Evolutionary conservation across 2,888 invertebrate species (phyloP).

Genomic region (Miltochrista miniata): DNA sequence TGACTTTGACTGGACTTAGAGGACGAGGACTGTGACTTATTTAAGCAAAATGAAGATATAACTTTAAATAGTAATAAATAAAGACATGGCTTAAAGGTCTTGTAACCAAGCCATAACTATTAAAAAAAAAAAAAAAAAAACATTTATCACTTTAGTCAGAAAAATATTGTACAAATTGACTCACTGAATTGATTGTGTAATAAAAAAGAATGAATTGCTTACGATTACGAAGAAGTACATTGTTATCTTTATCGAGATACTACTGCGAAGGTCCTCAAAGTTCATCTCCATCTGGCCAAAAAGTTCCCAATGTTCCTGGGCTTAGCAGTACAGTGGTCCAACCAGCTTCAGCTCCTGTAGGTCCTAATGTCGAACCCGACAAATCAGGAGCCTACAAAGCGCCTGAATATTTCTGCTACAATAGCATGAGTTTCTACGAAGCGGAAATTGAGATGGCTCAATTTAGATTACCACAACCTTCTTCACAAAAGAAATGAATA

Average conservation of each 20-base stretch:
- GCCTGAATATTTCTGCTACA: slow-evolving; percentile 94
- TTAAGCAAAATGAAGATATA: no score
- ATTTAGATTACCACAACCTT: slow-evolving; percentile 91
- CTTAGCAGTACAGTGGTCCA: slow-evolving; percentile 85
- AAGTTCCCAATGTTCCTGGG: slow-evolving; percentile 83
- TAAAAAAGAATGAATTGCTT: slow-evolving; percentile 38
- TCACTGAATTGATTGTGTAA: slow-evolving; percentile 51
- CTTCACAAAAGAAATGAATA: slow-evolving; percentile 65
- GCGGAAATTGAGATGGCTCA: slow-evolving; percentile 94
- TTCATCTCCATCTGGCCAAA: slow-evolving; percentile 29
- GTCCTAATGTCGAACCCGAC: slow-evolving; percentile 86
- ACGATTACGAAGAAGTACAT: slow-evolving; percentile 25
- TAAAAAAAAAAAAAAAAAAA: no score
- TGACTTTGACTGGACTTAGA: no score
- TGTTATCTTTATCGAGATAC: slow-evolving; percentile 44
- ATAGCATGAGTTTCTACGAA: slow-evolving; percentile 90
- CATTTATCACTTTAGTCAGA: no score
- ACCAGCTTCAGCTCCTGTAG: slow-evolving; percentile 83
- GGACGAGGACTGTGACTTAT: no score
- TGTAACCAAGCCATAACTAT: no score
- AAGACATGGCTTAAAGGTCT: no score
- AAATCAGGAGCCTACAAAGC: slow-evolving; percentile 91
- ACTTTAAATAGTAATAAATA: no score
- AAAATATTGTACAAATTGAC: slow-evolving; percentile 20
- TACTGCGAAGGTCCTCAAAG: slow-evolving; percentile 53